These are phyloP conservation scores for Solen grandis DNA, from an alignment of 1,140 invertebrate genomes.

Conservation along the genomic window DNA sequence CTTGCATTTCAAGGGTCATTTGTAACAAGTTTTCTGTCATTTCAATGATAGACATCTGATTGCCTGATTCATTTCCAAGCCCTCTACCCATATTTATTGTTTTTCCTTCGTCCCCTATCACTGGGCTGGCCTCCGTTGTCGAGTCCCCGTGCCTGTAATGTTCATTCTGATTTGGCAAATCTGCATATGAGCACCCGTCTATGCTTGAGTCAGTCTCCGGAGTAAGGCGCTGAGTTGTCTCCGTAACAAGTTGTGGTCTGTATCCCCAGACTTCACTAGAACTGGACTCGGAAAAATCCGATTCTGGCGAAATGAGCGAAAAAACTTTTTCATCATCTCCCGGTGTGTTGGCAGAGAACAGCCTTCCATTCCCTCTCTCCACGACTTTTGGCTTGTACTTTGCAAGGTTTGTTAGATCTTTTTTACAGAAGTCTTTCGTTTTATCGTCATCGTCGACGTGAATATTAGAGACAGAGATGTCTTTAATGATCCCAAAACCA, in stretches of 20 bases:
- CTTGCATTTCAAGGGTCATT: constrained; percentile 51
- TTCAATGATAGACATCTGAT: constrained; percentile 45
- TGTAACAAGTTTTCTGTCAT: constrained; percentile 53
- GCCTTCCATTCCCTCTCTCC: constrained; percentile 17
- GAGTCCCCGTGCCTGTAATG: constrained; percentile 42
- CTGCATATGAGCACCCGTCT: constrained; percentile 43
- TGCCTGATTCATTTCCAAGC: constrained; percentile 8
- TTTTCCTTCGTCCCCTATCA: constrained; percentile 36
- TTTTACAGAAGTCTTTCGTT: constrained; percentile 62
- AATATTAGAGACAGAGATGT: constrained; percentile 68
- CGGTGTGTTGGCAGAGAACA: constrained; percentile 54
- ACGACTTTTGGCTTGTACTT: constrained; percentile 49
- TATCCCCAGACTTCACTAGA: constrained; percentile 51
- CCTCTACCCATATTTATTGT: constrained; percentile 34
- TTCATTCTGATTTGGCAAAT: constrained; percentile 36
- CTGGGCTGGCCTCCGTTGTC: constrained; percentile 30
- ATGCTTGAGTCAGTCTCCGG: constrained; percentile 48
- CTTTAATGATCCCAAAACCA: constrained; percentile 68
- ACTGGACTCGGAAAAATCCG: constrained; percentile 47
- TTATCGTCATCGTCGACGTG: constrained; percentile 64
- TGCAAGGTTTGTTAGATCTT: constrained; percentile 53
- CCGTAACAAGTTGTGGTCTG: constrained; percentile 25
- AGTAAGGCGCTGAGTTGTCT: constrained; percentile 1
- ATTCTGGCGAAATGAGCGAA: constrained; percentile 36
- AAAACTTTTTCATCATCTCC: constrained; percentile 51